A percentile compares a stretch with the other conserved stretches of the same genome.
phyloP scores from a whole-genome alignment of 2,113 vertebrate species.

The Paradoxurus hermaphroditus region DNA sequence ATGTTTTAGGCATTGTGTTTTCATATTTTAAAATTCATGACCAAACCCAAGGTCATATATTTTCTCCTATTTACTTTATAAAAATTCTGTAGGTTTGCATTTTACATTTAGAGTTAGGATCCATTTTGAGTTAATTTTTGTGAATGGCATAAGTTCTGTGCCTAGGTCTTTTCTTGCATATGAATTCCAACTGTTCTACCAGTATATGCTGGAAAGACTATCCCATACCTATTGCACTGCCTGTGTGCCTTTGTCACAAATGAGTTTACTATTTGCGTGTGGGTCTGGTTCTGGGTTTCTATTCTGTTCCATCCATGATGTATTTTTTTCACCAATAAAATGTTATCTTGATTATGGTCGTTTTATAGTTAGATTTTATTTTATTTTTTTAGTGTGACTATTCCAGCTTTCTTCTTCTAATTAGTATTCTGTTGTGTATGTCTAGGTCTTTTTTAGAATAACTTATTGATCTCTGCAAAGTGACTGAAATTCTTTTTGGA shows the following conservation, averaged over 20 bases:
- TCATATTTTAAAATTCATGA: not conserved
- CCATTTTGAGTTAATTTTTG: not conserved
- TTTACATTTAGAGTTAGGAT: not conserved
- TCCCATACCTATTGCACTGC: not conserved
- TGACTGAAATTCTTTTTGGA: not conserved
- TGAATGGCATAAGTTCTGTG: not conserved
- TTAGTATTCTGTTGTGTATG: not conserved
- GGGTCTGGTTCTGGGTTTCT: not conserved
- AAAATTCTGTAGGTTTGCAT: not conserved
- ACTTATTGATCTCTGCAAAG: not conserved
- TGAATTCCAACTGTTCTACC: not conserved
- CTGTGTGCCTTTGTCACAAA: not conserved
- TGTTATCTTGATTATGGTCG: not conserved
- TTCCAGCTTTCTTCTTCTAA: not conserved
- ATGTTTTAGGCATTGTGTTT: not conserved
- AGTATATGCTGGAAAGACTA: not conserved
- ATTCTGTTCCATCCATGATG: not conserved
- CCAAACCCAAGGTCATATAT: not conserved
- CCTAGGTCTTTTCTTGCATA: not conserved
- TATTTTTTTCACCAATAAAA: not conserved
- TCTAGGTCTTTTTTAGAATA: not conserved
- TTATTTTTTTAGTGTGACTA: not conserved
- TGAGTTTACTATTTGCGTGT: not conserved
- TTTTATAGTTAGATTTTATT: not conserved
- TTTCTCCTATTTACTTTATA: not conserved